A percentile compares a stretch with the other conserved stretches of the same genome.
phyloP scores from a whole-genome alignment of 2,888 invertebrate genomes.

The Argynnis bischoffii region DNA sequence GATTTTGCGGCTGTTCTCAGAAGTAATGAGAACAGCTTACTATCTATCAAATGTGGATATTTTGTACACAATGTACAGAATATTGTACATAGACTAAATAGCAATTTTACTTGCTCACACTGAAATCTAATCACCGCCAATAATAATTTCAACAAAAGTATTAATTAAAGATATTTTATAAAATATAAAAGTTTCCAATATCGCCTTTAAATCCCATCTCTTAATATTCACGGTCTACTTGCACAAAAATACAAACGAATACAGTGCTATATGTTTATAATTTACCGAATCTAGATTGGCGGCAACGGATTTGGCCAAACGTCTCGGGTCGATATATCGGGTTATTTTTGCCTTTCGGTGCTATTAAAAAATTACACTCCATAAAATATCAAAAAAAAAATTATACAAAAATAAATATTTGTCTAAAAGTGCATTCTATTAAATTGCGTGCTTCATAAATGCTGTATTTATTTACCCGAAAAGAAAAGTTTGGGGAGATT shows the following conservation, averaged over 20 bases:
- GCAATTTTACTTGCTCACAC: no score
- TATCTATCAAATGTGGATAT: no score
- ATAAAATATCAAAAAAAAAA: slow-evolving; percentile 10
- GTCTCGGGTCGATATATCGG: slow-evolving; percentile 76
- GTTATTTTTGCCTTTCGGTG: slow-evolving; percentile 78
- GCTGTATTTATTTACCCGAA: slow-evolving; percentile 71
- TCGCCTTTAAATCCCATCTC: neutral
- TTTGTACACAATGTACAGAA: no score
- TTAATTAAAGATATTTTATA: neutral
- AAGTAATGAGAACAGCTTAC: no score
- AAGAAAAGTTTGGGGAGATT: slow-evolving; percentile 69
- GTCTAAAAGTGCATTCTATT: slow-evolving; percentile 37
- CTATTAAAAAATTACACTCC: slow-evolving; percentile 64
- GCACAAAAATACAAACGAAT: slow-evolving; percentile 37
- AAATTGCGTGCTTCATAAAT: slow-evolving; percentile 46
- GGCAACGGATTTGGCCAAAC: slow-evolving; percentile 73
- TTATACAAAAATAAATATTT: slow-evolving; percentile 3
- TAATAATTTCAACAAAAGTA: no score
- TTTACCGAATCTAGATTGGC: slow-evolving; percentile 76
- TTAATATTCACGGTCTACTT: slow-evolving; percentile 7
- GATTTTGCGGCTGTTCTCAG: no score
- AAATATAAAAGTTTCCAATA: neutral
- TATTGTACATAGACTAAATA: no score
- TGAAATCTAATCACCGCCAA: no score
- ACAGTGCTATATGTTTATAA: slow-evolving; percentile 55